A percentile compares a stretch with the other conserved stretches of the same genome.
These are phyloP conservation scores for Willowsia nigromaculata DNA, from an alignment of 2,888 invertebrate genomes.

Conservation along the genomic window DNA sequence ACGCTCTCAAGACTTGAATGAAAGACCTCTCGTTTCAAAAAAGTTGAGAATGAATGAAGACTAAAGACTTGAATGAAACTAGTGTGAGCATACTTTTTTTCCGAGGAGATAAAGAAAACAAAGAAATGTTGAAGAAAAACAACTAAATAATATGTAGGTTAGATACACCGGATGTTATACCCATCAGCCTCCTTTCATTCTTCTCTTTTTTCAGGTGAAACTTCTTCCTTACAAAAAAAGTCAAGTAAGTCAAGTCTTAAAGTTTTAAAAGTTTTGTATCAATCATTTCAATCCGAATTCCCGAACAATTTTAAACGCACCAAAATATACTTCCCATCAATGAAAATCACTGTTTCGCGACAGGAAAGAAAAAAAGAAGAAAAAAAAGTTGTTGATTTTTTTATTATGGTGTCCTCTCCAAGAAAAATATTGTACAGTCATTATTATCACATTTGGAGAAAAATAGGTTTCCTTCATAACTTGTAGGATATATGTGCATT, in stretches of 20 bases:
- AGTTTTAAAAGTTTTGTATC: too few relatives aligned
- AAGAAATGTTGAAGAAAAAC: background rate
- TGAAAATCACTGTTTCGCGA: background rate
- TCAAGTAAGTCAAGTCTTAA: too few relatives aligned
- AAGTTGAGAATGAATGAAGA: slow-evolving; percentile 10
- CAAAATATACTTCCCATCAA: background rate
- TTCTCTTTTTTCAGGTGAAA: too few relatives aligned
- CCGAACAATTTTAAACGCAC: background rate
- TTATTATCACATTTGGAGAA: background rate
- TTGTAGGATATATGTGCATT: background rate
- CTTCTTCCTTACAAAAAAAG: too few relatives aligned
- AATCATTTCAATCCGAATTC: too few relatives aligned
- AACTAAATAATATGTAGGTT: background rate
- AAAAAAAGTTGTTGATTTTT: slow-evolving; percentile 25
- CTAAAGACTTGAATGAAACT: slow-evolving; percentile 2
- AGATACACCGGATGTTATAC: background rate
- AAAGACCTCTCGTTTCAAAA: background rate
- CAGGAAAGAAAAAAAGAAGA: background rate
- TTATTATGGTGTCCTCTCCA: background rate
- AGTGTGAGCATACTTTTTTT: background rate
- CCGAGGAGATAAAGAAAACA: background rate
- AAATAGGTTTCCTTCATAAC: background rate
- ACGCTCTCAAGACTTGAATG: background rate
- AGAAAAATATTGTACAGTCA: background rate
- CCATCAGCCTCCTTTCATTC: background rate